Conservation (phyloP, 2,888 invertebrate genomes). For the Entomobrya proxima region DNA sequence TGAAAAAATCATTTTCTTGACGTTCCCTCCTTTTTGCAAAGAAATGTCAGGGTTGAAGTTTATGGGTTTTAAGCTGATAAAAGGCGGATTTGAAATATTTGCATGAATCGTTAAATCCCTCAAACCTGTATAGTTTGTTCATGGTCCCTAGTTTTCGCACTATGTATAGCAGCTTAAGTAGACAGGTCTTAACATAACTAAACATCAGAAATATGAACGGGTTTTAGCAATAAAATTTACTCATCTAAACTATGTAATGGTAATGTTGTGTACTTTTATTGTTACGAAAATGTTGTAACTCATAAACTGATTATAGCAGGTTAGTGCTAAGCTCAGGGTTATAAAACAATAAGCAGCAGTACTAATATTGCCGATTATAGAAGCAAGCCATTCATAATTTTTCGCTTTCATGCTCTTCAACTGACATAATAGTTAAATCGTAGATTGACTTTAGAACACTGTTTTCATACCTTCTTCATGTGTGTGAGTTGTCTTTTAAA, state of each 20-base stretch:
- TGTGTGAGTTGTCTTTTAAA: conserved; percentile 34
- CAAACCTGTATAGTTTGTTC: no score
- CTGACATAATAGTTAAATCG: no score
- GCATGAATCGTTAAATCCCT: no score
- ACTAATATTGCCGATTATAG: neutral
- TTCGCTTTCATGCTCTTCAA: neutral
- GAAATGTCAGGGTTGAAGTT: no score
- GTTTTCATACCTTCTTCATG: neutral
- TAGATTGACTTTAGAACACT: neutral
- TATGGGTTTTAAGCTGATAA: no score
- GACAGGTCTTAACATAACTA: neutral
- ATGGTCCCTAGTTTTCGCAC: no score
- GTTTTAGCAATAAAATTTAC: neutral
- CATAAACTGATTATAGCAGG: neutral
- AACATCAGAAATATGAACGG: neutral
- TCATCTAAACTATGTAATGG: neutral
- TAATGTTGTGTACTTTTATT: conserved; percentile 2
- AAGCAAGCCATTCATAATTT: neutral
- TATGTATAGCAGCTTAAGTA: neutral
- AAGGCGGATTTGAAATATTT: no score
- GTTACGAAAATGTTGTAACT: neutral
- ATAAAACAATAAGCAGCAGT: no score
- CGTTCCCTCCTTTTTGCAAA: neutral
- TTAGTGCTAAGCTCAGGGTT: neutral
- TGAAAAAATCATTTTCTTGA: neutral